Evolutionary conservation across 2,113 vertebrate species (phyloP), one percentile per base, ranked within the genome.

Genomic region (Euleptes europaea): DNA sequence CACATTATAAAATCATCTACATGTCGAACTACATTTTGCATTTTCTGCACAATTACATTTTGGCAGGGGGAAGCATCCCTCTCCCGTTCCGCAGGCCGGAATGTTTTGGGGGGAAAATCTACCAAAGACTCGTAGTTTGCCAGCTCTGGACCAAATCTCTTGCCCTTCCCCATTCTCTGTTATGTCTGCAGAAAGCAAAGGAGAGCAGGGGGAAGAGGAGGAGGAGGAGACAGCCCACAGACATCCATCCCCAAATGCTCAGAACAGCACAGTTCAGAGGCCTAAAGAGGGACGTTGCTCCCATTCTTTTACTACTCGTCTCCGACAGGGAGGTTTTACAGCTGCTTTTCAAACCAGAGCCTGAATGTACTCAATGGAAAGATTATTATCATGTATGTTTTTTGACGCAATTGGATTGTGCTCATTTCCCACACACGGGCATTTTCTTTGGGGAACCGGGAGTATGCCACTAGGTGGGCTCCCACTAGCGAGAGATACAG

Each of bases 1-100:
- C 86, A 47, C 93, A 93, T 95, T 94, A 95, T 91, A 96, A 95
- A 95, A 94, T 94, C 95, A 96, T 95, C 95, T 94, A 90, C 90
- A 92, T 1, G 42, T 94, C 91, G 86, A 96, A 95, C 95, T 94
- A 91, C 83, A 94, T 92, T 96, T 93, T 67, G 84, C 93, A 92
- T 96, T 96, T 96, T 96, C 96, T 95, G 95, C 94, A 83, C 92
- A 93, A 96, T 97, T 97, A 95, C 92, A 71, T 93, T 92, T 95
- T 96, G 96, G 96, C 96, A 95, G 85, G 79, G n/a, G 70, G 81
- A 84, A 91, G 89, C 83, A 35, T 86, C 80, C 83, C 88, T 54
- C 91, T 93, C 93, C 90, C 93, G 93, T 92, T 85, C 92, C 93
- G 88, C 87, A 86, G 70, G 60, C 65, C 70, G 92, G 92, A 96